Conservation (phyloP, 2,113 vertebrate genomes). For the Nothocercus nigrocapillus region DNA sequence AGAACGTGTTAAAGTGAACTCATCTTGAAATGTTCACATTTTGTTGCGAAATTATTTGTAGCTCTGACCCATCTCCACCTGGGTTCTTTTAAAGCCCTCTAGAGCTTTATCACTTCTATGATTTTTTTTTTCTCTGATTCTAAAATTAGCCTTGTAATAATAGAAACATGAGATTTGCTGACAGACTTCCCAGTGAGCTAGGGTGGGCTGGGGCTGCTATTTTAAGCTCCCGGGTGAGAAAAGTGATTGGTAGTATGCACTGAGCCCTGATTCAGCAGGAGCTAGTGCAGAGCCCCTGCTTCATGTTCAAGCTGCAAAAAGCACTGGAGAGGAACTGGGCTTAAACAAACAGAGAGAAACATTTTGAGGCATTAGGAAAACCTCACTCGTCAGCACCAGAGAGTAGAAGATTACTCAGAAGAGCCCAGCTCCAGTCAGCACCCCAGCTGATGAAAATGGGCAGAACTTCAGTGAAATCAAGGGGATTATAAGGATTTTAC, state of each 20-base stretch:
- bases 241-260: constrained; percentile 9
- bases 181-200: constrained; percentile 56
- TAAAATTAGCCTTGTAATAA: constrained; percentile 53
- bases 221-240: constrained; percentile 39
- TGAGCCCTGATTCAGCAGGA: constrained; percentile 52
- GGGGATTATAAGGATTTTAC: neutral
- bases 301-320: neutral
- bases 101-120: neutral
- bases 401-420: neutral
- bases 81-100: neutral
- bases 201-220: constrained; percentile 25
- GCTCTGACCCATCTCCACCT: neutral
- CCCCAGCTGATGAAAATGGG: neutral
- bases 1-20: neutral
- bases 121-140: neutral
- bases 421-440: neutral
- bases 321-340: neutral
- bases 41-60: neutral
- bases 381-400: neutral
- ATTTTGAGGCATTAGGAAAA: neutral
- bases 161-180: constrained; percentile 48
- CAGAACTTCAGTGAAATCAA: constrained; percentile 25
- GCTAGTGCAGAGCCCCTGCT: neutral
- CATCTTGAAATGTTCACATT: neutral
- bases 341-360: neutral